These are phyloP conservation scores for Maniola jurtina DNA, from an alignment of 1,140 invertebrate genomes.

Conservation along the genomic window DNA sequence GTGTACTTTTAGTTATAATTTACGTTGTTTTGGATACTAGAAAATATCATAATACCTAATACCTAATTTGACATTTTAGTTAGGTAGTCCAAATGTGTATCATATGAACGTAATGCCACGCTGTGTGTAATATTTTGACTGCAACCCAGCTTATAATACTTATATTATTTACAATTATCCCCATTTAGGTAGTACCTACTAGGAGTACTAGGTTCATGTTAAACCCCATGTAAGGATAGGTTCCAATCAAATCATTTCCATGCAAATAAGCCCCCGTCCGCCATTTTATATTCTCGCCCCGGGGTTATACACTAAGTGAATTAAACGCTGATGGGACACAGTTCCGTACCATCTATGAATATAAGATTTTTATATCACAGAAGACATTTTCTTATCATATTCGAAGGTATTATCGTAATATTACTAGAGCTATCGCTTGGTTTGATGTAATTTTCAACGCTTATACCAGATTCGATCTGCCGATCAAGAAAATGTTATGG, in stretches of 20 bases:
- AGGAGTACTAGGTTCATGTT: no score
- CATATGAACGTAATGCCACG: no score
- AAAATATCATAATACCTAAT: no score
- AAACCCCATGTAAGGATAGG: not conserved
- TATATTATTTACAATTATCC: no score
- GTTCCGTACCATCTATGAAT: constrained; percentile 10
- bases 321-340: constrained; percentile 16
- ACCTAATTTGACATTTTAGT: no score
- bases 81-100: no score
- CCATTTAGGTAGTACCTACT: no score
- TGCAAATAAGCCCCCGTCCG: constrained; percentile 8
- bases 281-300: constrained; percentile 11
- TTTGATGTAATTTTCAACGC: constrained; percentile 6
- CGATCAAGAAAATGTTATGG: not conserved
- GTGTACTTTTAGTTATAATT: no score
- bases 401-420: not conserved
- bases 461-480: not conserved
- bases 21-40: no score
- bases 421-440: not conserved
- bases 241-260: constrained; percentile 10
- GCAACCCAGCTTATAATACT: no score
- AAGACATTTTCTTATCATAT: constrained; percentile 9
- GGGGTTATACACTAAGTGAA: constrained; percentile 14
- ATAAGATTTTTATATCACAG: constrained; percentile 10
- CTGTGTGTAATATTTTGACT: no score